Conservation (phyloP, 2,113 vertebrate species). For the Phaethon lepturus region DNA sequence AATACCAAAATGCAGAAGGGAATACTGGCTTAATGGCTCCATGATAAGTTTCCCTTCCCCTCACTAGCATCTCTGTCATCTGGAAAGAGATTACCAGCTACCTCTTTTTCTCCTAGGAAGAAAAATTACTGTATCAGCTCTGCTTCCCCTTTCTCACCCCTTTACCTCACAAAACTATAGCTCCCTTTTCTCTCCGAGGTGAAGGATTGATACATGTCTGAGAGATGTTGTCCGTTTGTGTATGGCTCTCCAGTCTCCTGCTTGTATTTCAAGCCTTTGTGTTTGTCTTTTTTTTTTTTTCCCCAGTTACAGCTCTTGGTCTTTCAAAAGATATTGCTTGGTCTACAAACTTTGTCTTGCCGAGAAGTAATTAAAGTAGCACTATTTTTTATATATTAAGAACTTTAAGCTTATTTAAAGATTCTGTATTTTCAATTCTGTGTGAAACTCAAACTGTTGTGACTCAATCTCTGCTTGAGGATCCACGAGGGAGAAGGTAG, state of each 20-base stretch:
- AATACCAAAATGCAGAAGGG: not conserved
- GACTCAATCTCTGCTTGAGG: not conserved
- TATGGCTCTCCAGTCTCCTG: not conserved
- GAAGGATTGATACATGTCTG: not conserved
- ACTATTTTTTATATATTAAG: not conserved
- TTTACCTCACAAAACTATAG: not conserved
- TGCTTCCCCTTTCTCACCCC: not conserved
- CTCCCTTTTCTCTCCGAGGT: not conserved
- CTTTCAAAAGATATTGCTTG: not conserved
- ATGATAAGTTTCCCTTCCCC: not conserved
- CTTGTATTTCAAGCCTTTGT: not conserved
- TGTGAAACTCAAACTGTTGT: not conserved
- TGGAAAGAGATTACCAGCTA: not conserved
- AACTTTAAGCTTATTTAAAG: not conserved
- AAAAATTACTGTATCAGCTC: not conserved
- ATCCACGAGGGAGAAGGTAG: not conserved
- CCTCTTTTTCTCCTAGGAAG: not conserved
- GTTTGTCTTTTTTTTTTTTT: not conserved
- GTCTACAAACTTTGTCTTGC: not conserved
- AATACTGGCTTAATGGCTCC: not conserved
- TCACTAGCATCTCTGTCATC: not conserved
- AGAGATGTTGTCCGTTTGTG: not conserved
- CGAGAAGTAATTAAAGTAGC: not conserved
- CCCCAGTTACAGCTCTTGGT: not conserved
- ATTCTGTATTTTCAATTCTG: not conserved